Evolutionary conservation across 2,888 invertebrate species (phyloP).

Genomic region (Eristalis arbustorum): DNA sequence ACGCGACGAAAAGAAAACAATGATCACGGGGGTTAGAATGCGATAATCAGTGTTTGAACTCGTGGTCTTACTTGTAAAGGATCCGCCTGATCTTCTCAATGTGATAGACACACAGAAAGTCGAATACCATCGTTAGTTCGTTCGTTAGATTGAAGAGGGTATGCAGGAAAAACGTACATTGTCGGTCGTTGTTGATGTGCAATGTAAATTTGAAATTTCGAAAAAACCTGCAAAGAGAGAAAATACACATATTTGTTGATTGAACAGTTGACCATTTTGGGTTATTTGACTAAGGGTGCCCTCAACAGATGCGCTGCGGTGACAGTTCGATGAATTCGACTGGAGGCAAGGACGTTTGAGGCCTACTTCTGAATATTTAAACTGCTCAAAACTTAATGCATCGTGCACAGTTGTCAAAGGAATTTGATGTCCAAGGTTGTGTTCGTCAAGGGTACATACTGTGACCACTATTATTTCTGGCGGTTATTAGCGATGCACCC

Average conservation of each 20-base stretch:
- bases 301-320: too few relatives aligned
- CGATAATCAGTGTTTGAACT: not conserved
- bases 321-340: too few relatives aligned
- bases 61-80: conserved; percentile 76
- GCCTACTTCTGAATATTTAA: too few relatives aligned
- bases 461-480: too few relatives aligned
- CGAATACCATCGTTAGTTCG: conserved; percentile 78
- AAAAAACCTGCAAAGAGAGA: conserved; percentile 76
- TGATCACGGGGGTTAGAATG: not conserved
- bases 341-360: too few relatives aligned
- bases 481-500: too few relatives aligned
- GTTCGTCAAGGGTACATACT: too few relatives aligned
- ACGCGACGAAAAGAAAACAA: not conserved
- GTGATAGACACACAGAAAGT: conserved; percentile 78
- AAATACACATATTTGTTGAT: not conserved
- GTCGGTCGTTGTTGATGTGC: conserved; percentile 77
- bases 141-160: conserved; percentile 76
- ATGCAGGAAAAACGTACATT: conserved; percentile 78
- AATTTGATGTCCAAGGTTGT: too few relatives aligned
- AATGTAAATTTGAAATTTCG: conserved; percentile 78
- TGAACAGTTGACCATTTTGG: not conserved
- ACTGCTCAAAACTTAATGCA: too few relatives aligned
- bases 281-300: too few relatives aligned
- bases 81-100: conserved; percentile 78
- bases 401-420: too few relatives aligned